phyloP scores from a whole-genome alignment of 2,888 invertebrate genomes.

The Anoplius nigerrimus region DNA sequence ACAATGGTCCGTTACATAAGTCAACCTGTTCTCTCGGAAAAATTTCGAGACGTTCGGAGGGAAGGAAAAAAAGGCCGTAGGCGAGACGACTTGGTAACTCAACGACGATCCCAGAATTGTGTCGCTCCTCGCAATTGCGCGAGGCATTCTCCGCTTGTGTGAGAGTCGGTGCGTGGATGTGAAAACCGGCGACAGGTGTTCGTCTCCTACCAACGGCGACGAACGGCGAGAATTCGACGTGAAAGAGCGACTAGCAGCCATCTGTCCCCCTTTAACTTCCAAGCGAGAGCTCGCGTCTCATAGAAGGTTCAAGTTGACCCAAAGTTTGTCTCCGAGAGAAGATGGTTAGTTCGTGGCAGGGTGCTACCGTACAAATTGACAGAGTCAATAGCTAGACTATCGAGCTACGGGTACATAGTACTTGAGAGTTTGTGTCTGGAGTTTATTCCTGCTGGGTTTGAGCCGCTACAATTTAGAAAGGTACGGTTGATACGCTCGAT shows the following conservation, averaged over 20 bases:
- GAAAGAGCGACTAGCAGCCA: too few relatives aligned
- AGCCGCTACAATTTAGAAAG: too few relatives aligned
- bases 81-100: slow-evolving; percentile 16
- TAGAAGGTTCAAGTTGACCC: too few relatives aligned
- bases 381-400: too few relatives aligned
- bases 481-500: too few relatives aligned
- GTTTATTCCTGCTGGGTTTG: too few relatives aligned
- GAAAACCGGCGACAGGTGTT: slow-evolving; percentile 27
- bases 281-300: too few relatives aligned
- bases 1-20: slow-evolving; percentile 49
- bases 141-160: background rate
- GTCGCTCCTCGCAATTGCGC: slow-evolving; percentile 5
- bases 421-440: too few relatives aligned
- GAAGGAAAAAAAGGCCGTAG: slow-evolving; percentile 27
- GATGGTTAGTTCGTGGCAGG: too few relatives aligned
- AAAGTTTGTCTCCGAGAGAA: background rate
- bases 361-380: too few relatives aligned
- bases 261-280: too few relatives aligned
- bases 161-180: slow-evolving; percentile 7
- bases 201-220: slow-evolving; percentile 11
- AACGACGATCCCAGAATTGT: slow-evolving; percentile 53
- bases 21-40: slow-evolving; percentile 40
- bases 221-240: background rate
- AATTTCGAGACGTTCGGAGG: slow-evolving; percentile 24
- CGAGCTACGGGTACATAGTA: too few relatives aligned